phyloP scores from a whole-genome alignment of 2,797 vertebrate species.

The Malacoraja senta region DNA sequence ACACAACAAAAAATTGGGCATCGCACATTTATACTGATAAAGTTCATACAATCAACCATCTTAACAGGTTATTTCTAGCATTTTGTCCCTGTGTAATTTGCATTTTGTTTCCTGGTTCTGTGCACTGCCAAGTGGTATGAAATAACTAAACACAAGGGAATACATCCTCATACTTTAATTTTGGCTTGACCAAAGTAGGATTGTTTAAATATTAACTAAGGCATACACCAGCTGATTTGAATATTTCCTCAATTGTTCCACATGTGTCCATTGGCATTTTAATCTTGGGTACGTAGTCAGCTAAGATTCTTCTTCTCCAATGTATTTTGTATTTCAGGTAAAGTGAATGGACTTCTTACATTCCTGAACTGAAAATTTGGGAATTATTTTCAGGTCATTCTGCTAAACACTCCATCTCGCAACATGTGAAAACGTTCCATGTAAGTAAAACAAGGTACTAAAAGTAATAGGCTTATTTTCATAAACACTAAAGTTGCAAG shows the following conservation, averaged over 20 bases:
- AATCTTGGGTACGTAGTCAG: background rate
- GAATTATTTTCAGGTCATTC: background rate
- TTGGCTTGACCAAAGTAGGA: background rate
- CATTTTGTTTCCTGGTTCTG: slow-evolving; percentile 1
- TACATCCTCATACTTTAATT: background rate
- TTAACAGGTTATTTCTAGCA: background rate
- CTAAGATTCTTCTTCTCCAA: background rate
- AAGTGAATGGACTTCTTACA: background rate
- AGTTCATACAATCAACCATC: background rate
- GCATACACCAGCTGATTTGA: slow-evolving; percentile 13
- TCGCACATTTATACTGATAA: background rate
- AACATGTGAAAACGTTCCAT: background rate
- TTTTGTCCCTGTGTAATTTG: background rate
- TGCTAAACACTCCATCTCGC: background rate
- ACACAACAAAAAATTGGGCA: background rate
- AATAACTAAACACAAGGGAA: background rate
- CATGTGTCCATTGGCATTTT: background rate
- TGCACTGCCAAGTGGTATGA: slow-evolving; percentile 8
- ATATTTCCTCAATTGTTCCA: background rate
- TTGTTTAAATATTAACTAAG: slow-evolving; percentile 33
- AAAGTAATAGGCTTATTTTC: background rate
- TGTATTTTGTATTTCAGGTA: background rate
- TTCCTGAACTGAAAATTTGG: background rate
- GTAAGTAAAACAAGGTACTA: background rate
- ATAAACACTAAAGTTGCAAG: too few species aligned